Conservation (phyloP, 2,888 invertebrate genomes). For the Halictus quadricinctus region DNA sequence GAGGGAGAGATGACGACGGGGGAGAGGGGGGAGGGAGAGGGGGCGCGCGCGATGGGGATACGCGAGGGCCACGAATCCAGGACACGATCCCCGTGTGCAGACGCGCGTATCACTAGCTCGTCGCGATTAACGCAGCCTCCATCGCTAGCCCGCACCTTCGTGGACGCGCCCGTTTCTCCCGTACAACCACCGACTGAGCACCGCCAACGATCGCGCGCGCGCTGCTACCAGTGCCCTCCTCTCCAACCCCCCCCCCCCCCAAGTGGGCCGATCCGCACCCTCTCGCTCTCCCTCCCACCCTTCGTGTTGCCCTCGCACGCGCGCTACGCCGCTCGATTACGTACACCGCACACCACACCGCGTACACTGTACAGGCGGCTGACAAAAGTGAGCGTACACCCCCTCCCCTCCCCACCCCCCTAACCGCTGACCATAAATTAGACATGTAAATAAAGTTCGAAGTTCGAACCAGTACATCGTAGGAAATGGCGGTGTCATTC, state of each 20-base stretch:
- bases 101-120: slow-evolving; percentile 61
- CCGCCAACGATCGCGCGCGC: slow-evolving; percentile 56
- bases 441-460: slow-evolving; percentile 9
- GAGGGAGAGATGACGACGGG: background rate
- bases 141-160: slow-evolving; percentile 55
- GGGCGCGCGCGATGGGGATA: slow-evolving; percentile 26
- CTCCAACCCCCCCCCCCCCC: slow-evolving; percentile 26
- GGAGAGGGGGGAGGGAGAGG: background rate
- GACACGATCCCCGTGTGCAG: slow-evolving; percentile 48
- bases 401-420: too few species aligned
- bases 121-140: slow-evolving; percentile 58
- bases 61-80: slow-evolving; percentile 45
- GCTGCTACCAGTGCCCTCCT: slow-evolving; percentile 31
- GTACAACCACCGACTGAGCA: slow-evolving; percentile 69
- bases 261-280: slow-evolving; percentile 21
- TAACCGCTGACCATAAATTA: background rate
- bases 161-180: slow-evolving; percentile 63
- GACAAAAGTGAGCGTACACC: slow-evolving; percentile 1
- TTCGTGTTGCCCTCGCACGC: slow-evolving; percentile 45
- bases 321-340: slow-evolving; percentile 58
- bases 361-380: slow-evolving; percentile 25
- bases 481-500: background rate
- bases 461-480: background rate
- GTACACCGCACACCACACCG: background rate
- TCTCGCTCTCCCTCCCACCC: background rate